phyloP scores from a whole-genome alignment of 2,888 invertebrate species.

The Gisinianus flammeolus region DNA sequence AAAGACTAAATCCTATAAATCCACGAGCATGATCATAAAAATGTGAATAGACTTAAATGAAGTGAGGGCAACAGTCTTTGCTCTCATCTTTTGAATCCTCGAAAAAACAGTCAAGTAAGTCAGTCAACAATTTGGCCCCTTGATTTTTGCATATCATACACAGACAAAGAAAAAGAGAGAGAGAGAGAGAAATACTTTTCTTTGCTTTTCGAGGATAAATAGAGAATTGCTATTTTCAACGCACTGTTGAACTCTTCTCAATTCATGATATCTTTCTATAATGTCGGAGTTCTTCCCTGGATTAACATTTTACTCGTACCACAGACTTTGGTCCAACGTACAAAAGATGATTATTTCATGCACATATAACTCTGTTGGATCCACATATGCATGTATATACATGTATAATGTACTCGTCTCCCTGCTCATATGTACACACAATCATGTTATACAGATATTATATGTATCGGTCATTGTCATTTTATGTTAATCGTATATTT shows the following conservation, averaged over 20 bases:
- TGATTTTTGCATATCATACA: neutral
- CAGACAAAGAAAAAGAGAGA: neutral
- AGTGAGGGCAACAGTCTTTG: neutral
- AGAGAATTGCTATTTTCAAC: slow-evolving; percentile 11
- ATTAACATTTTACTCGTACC: no score
- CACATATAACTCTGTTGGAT: no score
- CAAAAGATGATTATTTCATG: no score
- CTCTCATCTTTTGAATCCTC: neutral
- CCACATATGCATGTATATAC: no score
- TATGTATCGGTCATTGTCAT: neutral
- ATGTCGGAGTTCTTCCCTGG: neutral
- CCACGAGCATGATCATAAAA: neutral
- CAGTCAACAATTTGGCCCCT: neutral
- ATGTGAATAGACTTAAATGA: neutral
- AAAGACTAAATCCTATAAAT: neutral
- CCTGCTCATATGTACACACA: no score
- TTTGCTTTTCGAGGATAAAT: neutral
- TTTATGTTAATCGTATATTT: neutral
- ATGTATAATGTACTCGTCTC: no score
- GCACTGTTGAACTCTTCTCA: slow-evolving; percentile 23
- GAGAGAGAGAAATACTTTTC: neutral
- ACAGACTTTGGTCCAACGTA: no score
- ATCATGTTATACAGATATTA: slow-evolving; percentile 1
- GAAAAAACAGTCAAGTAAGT: neutral
- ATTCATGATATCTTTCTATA: neutral